phyloP scores from a whole-genome alignment of 92 coral and sea anemone genomes.

The Palythoa grandis region DNA sequence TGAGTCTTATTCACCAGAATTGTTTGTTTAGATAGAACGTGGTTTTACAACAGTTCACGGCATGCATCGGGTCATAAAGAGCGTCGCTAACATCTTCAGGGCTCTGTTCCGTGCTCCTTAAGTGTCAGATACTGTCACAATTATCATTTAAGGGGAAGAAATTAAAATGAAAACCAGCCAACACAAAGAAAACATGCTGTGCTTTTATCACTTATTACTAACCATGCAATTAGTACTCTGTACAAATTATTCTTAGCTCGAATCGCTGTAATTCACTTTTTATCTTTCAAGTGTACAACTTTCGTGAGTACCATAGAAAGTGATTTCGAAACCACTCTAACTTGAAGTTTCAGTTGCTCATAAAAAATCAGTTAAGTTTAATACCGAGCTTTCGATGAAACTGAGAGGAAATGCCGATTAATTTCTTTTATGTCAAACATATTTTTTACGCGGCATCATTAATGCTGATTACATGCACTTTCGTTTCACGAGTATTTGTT shows the following conservation, averaged over 20 bases:
- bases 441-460: not conserved
- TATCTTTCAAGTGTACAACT: not conserved
- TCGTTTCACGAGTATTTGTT: not conserved
- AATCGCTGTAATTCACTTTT: not conserved
- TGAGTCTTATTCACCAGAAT: not conserved
- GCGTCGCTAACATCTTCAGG: not conserved
- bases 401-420: constrained; percentile 4
- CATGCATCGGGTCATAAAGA: not conserved
- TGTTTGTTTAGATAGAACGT: not conserved
- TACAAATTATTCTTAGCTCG: not conserved
- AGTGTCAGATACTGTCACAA: not conserved
- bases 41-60: no score
- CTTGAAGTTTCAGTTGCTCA: constrained; percentile 2
- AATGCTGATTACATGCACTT: not conserved
- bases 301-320: not conserved
- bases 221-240: not conserved
- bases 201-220: not conserved
- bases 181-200: not conserved
- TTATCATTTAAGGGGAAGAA: constrained; percentile 8
- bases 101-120: not conserved
- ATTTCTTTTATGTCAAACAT: not conserved
- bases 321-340: not conserved
- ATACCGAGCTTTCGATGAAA: not conserved
- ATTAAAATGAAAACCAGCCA: not conserved
- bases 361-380: constrained; percentile 1